Conservation (phyloP, 2,113 vertebrate genomes). For the Oryzias javanicus region DNA sequence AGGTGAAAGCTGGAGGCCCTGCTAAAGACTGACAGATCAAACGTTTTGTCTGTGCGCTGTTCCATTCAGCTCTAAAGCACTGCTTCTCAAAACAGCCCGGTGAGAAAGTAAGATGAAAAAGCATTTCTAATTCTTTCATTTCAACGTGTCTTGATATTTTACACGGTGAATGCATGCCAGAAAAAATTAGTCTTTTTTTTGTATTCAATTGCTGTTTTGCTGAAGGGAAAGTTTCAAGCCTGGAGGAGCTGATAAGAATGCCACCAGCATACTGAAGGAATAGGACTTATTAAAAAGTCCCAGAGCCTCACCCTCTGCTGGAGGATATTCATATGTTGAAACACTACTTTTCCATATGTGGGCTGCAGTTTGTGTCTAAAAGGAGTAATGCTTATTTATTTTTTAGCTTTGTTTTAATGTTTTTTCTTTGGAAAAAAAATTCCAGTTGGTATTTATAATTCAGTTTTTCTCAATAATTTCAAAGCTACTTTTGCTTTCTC, state of each 20-base stretch:
- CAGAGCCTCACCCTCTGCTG: constrained; percentile 11
- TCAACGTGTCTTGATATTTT: constrained; percentile 33
- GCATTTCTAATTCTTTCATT: constrained; percentile 31
- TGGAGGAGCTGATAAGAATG: constrained; percentile 61
- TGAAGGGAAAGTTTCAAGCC: constrained; percentile 45
- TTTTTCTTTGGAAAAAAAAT: background rate
- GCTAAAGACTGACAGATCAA: constrained; percentile 19
- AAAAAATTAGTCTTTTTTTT: constrained; percentile 44
- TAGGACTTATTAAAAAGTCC: constrained; percentile 31
- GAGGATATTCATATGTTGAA: constrained; percentile 12
- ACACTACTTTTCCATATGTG: background rate
- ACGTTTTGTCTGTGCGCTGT: constrained; percentile 12
- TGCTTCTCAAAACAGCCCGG: constrained; percentile 26
- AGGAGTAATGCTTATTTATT: background rate
- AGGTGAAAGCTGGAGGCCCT: constrained; percentile 13
- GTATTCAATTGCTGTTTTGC: constrained; percentile 57
- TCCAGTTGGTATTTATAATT: background rate
- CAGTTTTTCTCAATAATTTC: too few species aligned
- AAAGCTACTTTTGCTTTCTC: too few species aligned
- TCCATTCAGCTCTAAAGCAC: constrained; percentile 18
- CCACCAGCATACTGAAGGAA: constrained; percentile 49
- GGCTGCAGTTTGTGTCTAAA: background rate
- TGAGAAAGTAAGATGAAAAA: constrained; percentile 19
- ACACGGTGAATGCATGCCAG: constrained; percentile 37
- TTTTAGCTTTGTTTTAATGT: background rate